Percentiles rank a stretch among this genome's conserved stretches.
These are phyloP conservation scores for Thunnus thynnus DNA, from an alignment of 2,113 vertebrate genomes.

Conservation along the genomic window DNA sequence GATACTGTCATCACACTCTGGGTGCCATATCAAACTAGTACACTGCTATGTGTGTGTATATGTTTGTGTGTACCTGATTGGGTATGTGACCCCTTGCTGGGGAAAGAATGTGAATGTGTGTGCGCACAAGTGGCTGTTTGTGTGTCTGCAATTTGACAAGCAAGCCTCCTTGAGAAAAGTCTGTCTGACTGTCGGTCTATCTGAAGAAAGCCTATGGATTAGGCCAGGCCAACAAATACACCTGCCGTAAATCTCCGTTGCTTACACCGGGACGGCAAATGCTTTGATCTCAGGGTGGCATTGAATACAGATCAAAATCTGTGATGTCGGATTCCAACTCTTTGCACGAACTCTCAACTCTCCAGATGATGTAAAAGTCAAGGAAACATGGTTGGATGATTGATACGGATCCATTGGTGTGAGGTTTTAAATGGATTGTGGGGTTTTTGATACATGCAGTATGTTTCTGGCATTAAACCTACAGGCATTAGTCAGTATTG, in stretches of 20 bases:
- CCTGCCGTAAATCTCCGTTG: conserved; percentile 61
- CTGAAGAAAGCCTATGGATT: conserved; percentile 70
- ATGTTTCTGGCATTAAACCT: not conserved
- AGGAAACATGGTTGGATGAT: conserved; percentile 10
- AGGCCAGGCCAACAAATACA: conserved; percentile 63
- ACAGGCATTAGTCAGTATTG: not conserved
- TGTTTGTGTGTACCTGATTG: conserved; percentile 69
- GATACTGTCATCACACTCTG: conserved; percentile 79
- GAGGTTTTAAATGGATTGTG: not conserved
- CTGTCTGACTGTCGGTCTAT: conserved; percentile 55
- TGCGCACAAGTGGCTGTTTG: conserved; percentile 47
- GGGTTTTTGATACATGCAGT: not conserved
- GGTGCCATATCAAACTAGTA: conserved; percentile 66
- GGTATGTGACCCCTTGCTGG: conserved; percentile 69
- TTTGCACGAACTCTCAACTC: conserved; percentile 5
- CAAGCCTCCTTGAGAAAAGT: conserved; percentile 59
- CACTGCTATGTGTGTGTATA: conserved; percentile 49
- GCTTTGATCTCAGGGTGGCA: conserved; percentile 34
- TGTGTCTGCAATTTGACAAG: conserved; percentile 67
- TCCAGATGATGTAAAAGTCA: conserved; percentile 19
- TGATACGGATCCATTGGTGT: not conserved
- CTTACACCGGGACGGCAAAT: conserved; percentile 50
- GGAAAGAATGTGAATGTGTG: conserved; percentile 29
- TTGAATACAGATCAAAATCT: conserved; percentile 62
- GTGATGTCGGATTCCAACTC: conserved; percentile 7